These are phyloP conservation scores for Lanius ludovicianus DNA, from an alignment of 2,113 vertebrate genomes.

Conservation along the genomic window DNA sequence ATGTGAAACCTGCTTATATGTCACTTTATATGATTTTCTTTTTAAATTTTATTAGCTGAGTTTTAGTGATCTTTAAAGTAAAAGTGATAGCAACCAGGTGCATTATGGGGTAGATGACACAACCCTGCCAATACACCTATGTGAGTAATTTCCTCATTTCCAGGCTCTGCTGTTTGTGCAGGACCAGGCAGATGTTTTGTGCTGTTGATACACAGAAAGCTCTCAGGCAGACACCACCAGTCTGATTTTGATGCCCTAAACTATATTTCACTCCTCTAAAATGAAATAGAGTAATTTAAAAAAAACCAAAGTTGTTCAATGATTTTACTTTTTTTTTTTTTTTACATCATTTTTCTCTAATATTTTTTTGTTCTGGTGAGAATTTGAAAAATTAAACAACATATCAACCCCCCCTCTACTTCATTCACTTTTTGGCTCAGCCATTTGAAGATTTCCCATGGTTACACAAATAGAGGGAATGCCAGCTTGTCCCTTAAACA, in stretches of 20 bases:
- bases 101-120: not conserved
- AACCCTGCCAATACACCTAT: not conserved
- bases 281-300: not conserved
- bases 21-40: slow-evolving; percentile 39
- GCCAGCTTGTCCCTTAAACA: not conserved
- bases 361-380: not conserved
- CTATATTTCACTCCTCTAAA: not conserved
- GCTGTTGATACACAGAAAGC: not conserved
- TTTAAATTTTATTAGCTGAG: slow-evolving; percentile 32
- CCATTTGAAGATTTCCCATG: not conserved
- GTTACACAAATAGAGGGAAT: not conserved
- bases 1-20: not conserved
- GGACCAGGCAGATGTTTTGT: not conserved
- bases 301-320: not conserved
- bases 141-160: not conserved
- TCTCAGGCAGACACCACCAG: not conserved
- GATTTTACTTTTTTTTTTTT: not conserved
- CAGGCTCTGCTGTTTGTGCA: not conserved
- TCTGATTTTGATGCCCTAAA: not conserved
- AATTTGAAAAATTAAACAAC: not conserved
- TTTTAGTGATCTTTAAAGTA: slow-evolving; percentile 49
- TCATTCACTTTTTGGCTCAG: not conserved
- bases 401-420: fast-evolving
- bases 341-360: not conserved
- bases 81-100: slow-evolving; percentile 45